Evolutionary conservation across 2,797 vertebrate genomes (phyloP), one percentile per base, ranked within the genome.

Genomic region (Gallirallus australis): DNA sequence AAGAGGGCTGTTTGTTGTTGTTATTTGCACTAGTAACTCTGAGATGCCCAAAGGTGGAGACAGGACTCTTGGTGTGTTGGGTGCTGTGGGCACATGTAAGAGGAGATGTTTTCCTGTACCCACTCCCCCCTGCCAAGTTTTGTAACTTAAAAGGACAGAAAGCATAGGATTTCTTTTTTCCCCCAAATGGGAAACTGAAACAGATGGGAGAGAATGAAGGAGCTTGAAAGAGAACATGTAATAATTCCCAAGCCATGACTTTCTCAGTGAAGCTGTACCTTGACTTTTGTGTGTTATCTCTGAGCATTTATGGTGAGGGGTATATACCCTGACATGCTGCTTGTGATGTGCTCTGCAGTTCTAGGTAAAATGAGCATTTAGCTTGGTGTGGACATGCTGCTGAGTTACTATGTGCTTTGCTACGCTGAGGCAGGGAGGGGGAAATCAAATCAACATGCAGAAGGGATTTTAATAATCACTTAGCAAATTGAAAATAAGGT

Each of bases 161-260:
- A 87, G 37, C 45, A 71, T 6, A 75, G 39, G 39, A 40, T 25
- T 33, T 59, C 33, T 59, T 56, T 78, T 72, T 71, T 53, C 39
- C 25, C 50, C 50, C 53, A 69, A 52, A 85, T 45, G 23, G 37
- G 35, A 63, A 90, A 90, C 28, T 77, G 93, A 90, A 93, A 91
- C 88, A 95, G 95, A 95, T 96, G 94, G 95, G 48, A 94, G 57
- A 92, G 60, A 90, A 71, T 93, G 71, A 84, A 73, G 70, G 64
- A 94, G 50, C 72, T 97, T n/a, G 84, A 94, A 95, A 80, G 61
- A 81, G 82, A 95, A 95, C 71, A 83, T 3, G 4, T 39, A 94
- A 87, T 90, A 92, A 94, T 88, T 93, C 92, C 75, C 50, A 80
- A 96, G 78, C 35, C 68, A 59, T 0, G 24, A n/a, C 65, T 93